Conservation (phyloP, 2,797 vertebrate genomes). For the Lerista edwardsae region DNA sequence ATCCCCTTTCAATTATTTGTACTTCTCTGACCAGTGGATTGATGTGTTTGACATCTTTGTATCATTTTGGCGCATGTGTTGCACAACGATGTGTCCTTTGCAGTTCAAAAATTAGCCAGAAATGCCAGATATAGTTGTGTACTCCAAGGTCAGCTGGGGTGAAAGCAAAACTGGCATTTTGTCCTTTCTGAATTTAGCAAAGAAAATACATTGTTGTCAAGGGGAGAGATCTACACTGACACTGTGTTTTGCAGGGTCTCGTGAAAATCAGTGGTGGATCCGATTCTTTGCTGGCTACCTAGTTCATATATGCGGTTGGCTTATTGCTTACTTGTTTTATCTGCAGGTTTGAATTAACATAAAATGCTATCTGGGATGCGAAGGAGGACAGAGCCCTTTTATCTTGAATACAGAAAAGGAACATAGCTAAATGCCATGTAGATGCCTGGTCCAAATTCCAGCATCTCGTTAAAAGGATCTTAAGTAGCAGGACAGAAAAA, state of each 20-base stretch:
- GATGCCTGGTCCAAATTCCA: background rate
- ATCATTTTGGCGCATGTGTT: background rate
- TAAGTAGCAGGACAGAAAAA: background rate
- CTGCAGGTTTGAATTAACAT: too few relatives aligned
- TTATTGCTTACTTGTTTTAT: too few relatives aligned
- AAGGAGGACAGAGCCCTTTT: background rate
- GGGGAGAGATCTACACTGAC: background rate
- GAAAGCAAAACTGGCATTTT: background rate
- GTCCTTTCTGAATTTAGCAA: too few relatives aligned
- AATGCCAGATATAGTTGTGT: background rate
- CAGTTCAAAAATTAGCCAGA: background rate
- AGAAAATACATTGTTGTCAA: too few relatives aligned
- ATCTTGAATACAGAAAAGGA: background rate
- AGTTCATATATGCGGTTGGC: too few relatives aligned
- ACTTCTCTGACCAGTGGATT: background rate
- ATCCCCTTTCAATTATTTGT: background rate
- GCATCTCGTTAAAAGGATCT: background rate
- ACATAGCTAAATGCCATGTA: background rate
- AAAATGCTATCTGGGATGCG: background rate
- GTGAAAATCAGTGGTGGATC: fast-evolving
- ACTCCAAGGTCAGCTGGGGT: background rate
- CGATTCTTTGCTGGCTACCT: background rate
- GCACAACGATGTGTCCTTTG: background rate
- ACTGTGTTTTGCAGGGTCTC: background rate
- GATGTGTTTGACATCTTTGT: background rate